Base-by-base conservation (phyloP, 2,113 vertebrate species). In the Poecilia latipinna region DNA sequence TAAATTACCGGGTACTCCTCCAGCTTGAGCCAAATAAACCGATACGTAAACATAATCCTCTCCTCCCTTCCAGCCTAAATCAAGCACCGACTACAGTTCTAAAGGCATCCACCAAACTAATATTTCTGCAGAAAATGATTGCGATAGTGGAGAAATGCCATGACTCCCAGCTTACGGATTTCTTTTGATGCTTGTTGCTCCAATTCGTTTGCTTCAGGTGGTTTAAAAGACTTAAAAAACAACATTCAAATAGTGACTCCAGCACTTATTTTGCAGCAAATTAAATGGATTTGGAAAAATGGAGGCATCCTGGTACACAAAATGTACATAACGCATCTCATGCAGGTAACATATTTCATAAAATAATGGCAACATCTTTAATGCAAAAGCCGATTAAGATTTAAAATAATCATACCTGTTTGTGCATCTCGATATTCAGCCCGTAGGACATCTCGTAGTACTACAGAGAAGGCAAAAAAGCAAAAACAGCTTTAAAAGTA, bases 341-440 rank as follows among this genome's bases (percentile, higher is more conserved):
- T 29, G n/a, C 61, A 2, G n/a, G 29, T 5, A 62, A 31, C 24
- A 19, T 26, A n/a, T 57, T 57, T 11, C 24, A n/a, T 5, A 33
- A 13, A 31, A 6, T 24, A 65, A 17, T 28, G 35, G 26, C 10
- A 22, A 32, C 31, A 54, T 17, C 3, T 33, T 42, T 19, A 62
- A 33, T 48, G 51, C 17, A 37, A 1, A 22, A 3, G 28, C 17
- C 48, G 0, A 3, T 24, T 35, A 44, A 24, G 32, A 29, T 35
- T 51, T 62, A 39, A 74, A 37, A 29, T 4, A 22, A 44, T 75
- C 93, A 87, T 70, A 93, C 93, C 93, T 98, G 97, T 91, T 98
- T 98, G 94, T 98, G 97, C 97, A 98, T 98, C 93, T 98, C 97
- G 57, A 98, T 98, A 70, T 98, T 98, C 83, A 98, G 93, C 66